Base-by-base conservation (phyloP, 2,113 vertebrate genomes). In the Onychostoma macrolepis region DNA sequence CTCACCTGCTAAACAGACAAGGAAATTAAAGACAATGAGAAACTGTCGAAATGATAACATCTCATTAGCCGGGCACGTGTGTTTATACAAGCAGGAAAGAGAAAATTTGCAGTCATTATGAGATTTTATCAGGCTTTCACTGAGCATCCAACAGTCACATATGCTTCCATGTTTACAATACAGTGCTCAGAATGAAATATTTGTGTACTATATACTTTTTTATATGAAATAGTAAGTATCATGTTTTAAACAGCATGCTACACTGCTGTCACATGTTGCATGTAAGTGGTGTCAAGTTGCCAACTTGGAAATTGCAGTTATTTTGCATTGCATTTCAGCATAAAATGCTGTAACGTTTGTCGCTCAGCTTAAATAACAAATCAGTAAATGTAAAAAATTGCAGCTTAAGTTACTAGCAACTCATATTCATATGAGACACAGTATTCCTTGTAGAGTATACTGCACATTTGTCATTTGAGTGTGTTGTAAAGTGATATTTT, bases 21-120 rank as follows among this genome's bases (percentile, higher is more conserved):
- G 24, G 41, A 75, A 75, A 75, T 43, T 12, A 15, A 19, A 38
- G 69, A 72, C 69, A 72, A 50, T 19, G 15, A 75, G 21, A 72
- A 84, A 24, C 61, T 48, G 82, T 53, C 19, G 13, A 56, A 24
- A 56, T 13, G 76, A 56, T 79, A 79, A 36, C 28, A 79, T 56
- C 76, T 79, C 9, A 36, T 79, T 56, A 6, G 50, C 13, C 2
- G 1, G 19, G 50, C 1, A 5, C 17, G 9, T 79, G 72, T 43
- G 38, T n/a, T 77, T 13, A 61, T 61, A 41, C 11, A n/a, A 41
- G 11, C 33, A 36, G 76, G 30, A 79, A 61, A 41, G 78, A 36
- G 78, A 80, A 41, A 61, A 53, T 79, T 11, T 38, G 0, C 4
- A 10, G 8, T 56, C 48, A 24, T 45, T 48, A 76, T 50, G n/a